Evolutionary conservation across 1,140 invertebrate species (phyloP), one percentile per base, ranked within the genome.

Genomic region (Lasaia peninsularis): DNA sequence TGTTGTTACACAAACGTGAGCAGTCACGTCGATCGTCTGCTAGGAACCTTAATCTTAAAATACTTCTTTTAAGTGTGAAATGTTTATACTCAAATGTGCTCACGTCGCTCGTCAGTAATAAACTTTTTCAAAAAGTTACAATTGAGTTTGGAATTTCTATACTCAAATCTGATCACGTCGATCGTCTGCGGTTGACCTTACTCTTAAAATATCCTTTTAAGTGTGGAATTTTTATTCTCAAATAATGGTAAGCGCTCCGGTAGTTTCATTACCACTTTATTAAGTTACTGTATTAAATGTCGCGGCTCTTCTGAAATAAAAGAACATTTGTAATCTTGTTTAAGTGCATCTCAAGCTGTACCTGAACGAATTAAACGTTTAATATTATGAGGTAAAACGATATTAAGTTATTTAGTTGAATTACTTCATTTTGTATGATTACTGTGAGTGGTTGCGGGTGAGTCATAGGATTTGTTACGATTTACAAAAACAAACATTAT

Each of bases 201-300:
- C 16, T 20, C 32, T 34, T 32, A 78, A 75, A 67, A 63, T 71
- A 77, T 74, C 73, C 73, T 70, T 79, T 86, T 79, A 75, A 78
- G 73, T 69, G 69, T 71, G 63, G 75, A 75, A 69, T 64, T 76
- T 80, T 83, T 77, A 79, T 73, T 69, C 66, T 69, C 67, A 33
- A 51, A 62, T 78, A 75, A 75, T 75, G 72, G 71, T 71, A 72
- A 72, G 71, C 70, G 73, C 68, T 74, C 66, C 52, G 71, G 69
- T 73, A 67, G 77, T 80, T 77, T 76, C 69, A 72, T 75, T 71
- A 60, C 60, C 60, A 71, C 65, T 80, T 80, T 77, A 83, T 84
- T 75, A 68, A 65, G 63, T 80, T 69, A 60, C 69, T 54, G 62
- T 73, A 74, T 77, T 69, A 79, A 74, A 70, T 58, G 66, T 62